Evolutionary conservation across 2,888 invertebrate species (phyloP).

Genomic region (Candidula unifasciata): DNA sequence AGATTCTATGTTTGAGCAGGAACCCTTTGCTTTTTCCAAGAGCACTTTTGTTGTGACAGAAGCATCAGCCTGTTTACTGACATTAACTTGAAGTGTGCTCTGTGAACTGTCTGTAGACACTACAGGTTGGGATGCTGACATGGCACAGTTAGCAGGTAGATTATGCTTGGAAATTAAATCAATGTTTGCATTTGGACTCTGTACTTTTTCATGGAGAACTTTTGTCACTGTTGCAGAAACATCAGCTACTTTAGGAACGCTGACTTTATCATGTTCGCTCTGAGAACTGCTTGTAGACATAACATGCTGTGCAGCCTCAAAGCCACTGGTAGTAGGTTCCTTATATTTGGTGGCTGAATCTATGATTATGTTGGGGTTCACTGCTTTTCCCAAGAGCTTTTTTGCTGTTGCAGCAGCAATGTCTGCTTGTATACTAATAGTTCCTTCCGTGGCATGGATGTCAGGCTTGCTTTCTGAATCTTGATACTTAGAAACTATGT

Average conservation of each 20-base stretch:
- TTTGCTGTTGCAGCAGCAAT: slow-evolving; percentile 29
- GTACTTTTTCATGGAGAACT: too few species aligned
- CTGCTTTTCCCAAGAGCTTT: neutral
- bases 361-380: neutral
- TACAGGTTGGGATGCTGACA: neutral
- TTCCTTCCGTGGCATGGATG: slow-evolving; percentile 57
- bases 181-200: too few species aligned
- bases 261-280: too few species aligned
- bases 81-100: neutral
- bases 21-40: neutral
- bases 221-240: too few species aligned
- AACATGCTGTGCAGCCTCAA: too few species aligned
- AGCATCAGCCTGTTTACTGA: slow-evolving; percentile 57
- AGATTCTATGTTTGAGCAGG: neutral
- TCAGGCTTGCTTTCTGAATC: slow-evolving; percentile 46
- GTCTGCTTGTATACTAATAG: slow-evolving; percentile 58
- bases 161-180: too few species aligned
- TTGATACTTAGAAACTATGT: too few species aligned
- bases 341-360: neutral
- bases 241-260: neutral
- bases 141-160: too few species aligned
- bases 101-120: neutral
- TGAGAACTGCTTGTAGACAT: neutral
- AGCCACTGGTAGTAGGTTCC: neutral
- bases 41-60: slow-evolving; percentile 22